Evolutionary conservation across 2,888 invertebrate genomes (phyloP), one percentile per base, ranked within the genome.

Genomic region (Acleris literana): DNA sequence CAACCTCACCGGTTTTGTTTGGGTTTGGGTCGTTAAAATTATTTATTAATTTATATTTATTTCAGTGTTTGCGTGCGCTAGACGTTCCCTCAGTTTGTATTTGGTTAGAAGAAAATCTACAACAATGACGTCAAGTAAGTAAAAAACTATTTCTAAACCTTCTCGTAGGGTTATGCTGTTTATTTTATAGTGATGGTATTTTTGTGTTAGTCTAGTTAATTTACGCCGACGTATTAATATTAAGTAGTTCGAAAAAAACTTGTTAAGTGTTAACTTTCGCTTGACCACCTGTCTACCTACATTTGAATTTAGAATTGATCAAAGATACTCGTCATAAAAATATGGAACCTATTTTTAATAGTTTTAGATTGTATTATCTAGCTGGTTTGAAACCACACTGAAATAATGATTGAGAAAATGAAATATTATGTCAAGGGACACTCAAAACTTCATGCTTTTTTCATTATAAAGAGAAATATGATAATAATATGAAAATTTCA

Each of bases 401-500:
- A 43, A 46, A 16, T 52, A 5, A 6, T 18, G 43, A 9, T 17
- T n/a, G 22, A 48, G 17, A 51, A 39, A 33, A 56, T 60, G 55
- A 25, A 61, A 18, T n/a, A 25, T 33, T 49, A 59, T 65, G 62
- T 63, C 66, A 63, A 57, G 57, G 53, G 20, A 43, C 57, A 57
- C 18, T 63, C 57, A 54, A 64, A 54, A 46, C 17, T 25, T 29
- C 18, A 44, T 63, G 49, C 48, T 9, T 44, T 33, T 63, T 61
- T 39, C 39, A 39, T 39, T 39, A 39, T 13, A 39, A 39, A 39
- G 39, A 57, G 64, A 46, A 43, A 9, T 29, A 16, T 51, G 6
- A 39, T 60, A 56, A 18, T 61, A 54, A 60, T 64, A 44, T 62
- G 68, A 53, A 68, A 67, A 65, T 46, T 68, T 68, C 79, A 84